Evolutionary conservation across 1,140 invertebrate species (phyloP), one percentile per base, ranked within the genome.

Genomic region (Agraylea sexmaculata): DNA sequence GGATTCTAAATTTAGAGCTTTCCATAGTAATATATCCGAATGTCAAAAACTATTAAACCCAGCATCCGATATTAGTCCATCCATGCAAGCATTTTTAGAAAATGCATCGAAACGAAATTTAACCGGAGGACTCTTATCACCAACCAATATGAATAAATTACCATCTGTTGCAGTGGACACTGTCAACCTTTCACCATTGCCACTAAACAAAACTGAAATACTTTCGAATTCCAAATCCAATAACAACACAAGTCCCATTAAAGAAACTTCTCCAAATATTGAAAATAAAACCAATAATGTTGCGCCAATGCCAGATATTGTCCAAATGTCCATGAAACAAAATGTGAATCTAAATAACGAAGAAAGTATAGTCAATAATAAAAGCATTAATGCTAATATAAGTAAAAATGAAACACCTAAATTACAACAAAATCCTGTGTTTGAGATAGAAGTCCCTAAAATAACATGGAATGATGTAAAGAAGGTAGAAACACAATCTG

Each of bases 41-140:
- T 82, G 86, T 49, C 87, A 92, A 53, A 90, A 90, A 53, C 59
- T 89, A 41, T 54, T 91, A 22, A 82, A 87, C 58, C 83, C 85
- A 0, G 81, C 85, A 0, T 69, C 78, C 0, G 74, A 79, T 43
- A 78, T 80, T 5, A 81, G 77, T 55, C 72, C 79, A 2, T 74
- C 75, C 13, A 83, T 84, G 80, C 77, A 81, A 51, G 77, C 75
- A 2, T 80, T 83, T 51, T 56, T 80, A 1, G 44, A 46, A 7
- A 50, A 39, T 35, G 40, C 47, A 12, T 30, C 40, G 4, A 39
- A 31, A 30, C 42, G 42, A 38, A 53, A 37, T 40, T n/a, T n/a
- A n/a, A 43, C 1, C 51, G 52, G 31, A 58, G 56, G 34, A 51
- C 57, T 42, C 17, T 52, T 49, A 42, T 69, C 47, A 42, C 68